phyloP scores from a whole-genome alignment of 2,888 invertebrate species.

The Drosophila barbarae region DNA sequence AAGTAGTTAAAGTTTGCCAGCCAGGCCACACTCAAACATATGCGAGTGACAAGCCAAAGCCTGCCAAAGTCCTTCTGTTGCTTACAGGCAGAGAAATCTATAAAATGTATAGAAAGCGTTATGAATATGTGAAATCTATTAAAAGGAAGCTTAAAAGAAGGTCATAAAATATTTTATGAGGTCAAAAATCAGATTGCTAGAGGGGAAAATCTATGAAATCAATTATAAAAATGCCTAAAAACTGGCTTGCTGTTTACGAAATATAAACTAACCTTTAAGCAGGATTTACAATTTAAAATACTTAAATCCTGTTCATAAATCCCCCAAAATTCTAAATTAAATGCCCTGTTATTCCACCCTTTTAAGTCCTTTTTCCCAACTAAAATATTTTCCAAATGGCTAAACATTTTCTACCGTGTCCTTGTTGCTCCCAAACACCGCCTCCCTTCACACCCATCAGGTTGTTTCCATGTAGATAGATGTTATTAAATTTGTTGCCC shows the following conservation, averaged over 20 bases:
- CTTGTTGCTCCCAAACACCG: not conserved
- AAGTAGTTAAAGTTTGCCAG: slow-evolving; percentile 42
- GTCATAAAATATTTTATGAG: not conserved
- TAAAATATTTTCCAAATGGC: not conserved
- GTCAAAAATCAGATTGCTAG: not conserved
- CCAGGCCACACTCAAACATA: slow-evolving; percentile 35
- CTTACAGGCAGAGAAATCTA: slow-evolving; percentile 8
- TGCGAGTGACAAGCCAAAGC: slow-evolving; percentile 41
- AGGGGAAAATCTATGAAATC: not conserved
- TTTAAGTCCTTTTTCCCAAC: not conserved
- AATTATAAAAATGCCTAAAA: not conserved
- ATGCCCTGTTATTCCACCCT: not conserved
- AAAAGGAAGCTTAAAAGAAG: not conserved
- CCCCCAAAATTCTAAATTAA: no score
- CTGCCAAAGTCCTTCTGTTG: not conserved
- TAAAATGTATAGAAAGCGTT: not conserved
- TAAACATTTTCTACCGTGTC: slow-evolving; percentile 10
- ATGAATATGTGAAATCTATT: not conserved
- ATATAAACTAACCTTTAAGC: no score
- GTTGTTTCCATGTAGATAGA: slow-evolving; percentile 25
- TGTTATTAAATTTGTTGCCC: slow-evolving; percentile 45
- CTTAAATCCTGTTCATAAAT: not conserved
- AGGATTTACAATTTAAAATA: not conserved
- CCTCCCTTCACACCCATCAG: slow-evolving; percentile 9
- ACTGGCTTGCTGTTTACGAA: no score